Evolutionary conservation across 1,140 invertebrate genomes (phyloP).

Genomic region (Pseudobourletiella spinata): DNA sequence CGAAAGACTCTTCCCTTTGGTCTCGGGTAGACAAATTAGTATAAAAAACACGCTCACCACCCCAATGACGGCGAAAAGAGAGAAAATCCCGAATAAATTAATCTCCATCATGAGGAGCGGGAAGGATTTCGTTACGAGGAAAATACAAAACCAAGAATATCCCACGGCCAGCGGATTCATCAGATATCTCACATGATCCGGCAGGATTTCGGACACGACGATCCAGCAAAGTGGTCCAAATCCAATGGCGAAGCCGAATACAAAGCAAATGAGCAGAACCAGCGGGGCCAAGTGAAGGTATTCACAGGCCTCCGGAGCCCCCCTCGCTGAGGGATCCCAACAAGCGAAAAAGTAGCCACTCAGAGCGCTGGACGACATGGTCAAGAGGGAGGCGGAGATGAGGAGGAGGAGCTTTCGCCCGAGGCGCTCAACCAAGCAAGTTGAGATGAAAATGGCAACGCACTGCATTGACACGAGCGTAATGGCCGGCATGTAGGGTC

Average conservation of each 20-base stretch:
- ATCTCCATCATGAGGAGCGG: slow-evolving; percentile 19
- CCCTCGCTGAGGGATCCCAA: neutral
- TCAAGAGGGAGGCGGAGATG: neutral
- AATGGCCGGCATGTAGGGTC: slow-evolving; percentile 13
- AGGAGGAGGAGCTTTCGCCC: slow-evolving; percentile 23
- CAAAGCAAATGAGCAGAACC: slow-evolving; percentile 43
- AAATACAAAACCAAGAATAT: slow-evolving; percentile 29
- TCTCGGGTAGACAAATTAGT: slow-evolving; percentile 28
- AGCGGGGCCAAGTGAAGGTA: slow-evolving; percentile 37
- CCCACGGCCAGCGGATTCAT: slow-evolving; percentile 27
- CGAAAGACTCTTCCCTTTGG: slow-evolving; percentile 20
- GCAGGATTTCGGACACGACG: slow-evolving; percentile 35
- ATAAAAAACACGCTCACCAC: slow-evolving; percentile 18
- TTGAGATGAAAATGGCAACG: slow-evolving; percentile 13
- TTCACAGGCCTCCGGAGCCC: neutral
- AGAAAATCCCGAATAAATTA: slow-evolving; percentile 25
- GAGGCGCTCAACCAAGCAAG: slow-evolving; percentile 16
- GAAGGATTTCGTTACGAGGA: slow-evolving; percentile 26
- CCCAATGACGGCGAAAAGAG: slow-evolving; percentile 12
- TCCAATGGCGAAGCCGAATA: slow-evolving; percentile 47
- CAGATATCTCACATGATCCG: slow-evolving; percentile 14
- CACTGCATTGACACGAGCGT: slow-evolving; percentile 19
- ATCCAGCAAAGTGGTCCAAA: slow-evolving; percentile 50
- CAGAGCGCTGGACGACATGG: slow-evolving; percentile 1
- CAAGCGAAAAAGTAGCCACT: slow-evolving; percentile 24